Evolutionary conservation across 2,888 invertebrate genomes (phyloP).

Genomic region (Epinotia ramella): DNA sequence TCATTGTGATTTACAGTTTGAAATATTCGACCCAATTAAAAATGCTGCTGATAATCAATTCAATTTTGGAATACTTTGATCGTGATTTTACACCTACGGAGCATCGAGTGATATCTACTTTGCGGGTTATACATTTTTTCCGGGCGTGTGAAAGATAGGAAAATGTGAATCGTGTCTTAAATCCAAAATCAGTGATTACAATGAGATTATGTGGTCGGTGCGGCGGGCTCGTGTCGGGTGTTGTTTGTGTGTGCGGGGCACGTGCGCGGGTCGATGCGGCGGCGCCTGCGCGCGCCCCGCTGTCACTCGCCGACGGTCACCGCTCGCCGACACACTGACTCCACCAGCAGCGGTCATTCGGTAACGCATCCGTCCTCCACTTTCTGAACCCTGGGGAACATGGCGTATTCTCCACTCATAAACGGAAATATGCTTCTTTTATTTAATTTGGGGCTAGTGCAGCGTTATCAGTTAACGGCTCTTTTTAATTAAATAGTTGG

Average conservation of each 20-base stretch:
- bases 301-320: conserved; percentile 60
- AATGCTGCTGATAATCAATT: background rate
- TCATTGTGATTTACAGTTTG: background rate
- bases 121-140: background rate
- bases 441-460: conserved; percentile 25
- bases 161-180: conserved; percentile 26
- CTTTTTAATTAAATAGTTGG: conserved; percentile 1
- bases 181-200: conserved; percentile 27
- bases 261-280: conserved; percentile 78
- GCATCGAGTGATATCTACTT: background rate
- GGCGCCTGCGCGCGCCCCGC: conserved; percentile 68
- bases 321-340: conserved; percentile 28
- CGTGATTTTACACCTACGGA: background rate
- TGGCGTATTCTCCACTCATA: conserved; percentile 35
- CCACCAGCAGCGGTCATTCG: conserved; percentile 24
- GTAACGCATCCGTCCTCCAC: conserved; percentile 23
- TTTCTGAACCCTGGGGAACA: conserved; percentile 11
- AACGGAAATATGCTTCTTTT: conserved; percentile 24
- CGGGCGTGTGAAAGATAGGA: background rate
- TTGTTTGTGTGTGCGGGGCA: conserved; percentile 60
- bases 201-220: conserved; percentile 40
- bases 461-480: conserved; percentile 6
- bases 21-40: background rate
- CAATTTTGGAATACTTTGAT: background rate
- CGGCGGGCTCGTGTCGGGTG: conserved; percentile 46